These are phyloP conservation scores for Ormyrus rosae DNA, from an alignment of 2,888 invertebrate genomes.

Conservation along the genomic window DNA sequence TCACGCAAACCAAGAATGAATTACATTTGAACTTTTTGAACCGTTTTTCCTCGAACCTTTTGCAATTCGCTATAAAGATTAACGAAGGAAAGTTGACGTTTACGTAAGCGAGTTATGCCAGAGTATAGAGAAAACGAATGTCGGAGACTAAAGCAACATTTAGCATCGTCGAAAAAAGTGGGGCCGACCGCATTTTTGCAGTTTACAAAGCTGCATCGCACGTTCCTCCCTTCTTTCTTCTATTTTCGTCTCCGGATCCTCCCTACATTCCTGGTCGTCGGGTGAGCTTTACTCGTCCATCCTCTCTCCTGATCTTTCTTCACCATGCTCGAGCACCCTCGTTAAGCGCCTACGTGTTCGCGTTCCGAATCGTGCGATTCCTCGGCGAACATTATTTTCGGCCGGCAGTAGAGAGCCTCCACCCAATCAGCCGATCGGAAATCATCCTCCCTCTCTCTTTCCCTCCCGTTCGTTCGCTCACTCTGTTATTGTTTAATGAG, in stretches of 20 bases:
- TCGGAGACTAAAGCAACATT: too few species aligned
- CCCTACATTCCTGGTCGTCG: background rate
- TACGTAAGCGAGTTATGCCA: too few species aligned
- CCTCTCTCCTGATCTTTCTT: constrained; percentile 56
- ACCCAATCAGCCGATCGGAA: constrained; percentile 43
- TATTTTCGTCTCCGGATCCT: background rate
- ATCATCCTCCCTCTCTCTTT: constrained; percentile 31
- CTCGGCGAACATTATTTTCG: constrained; percentile 60
- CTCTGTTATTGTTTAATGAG: constrained; percentile 51
- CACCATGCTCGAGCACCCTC: constrained; percentile 65
- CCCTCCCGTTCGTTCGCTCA: constrained; percentile 7
- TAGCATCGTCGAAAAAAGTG: too few species aligned
- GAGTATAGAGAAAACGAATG: too few species aligned
- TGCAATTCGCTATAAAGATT: too few species aligned
- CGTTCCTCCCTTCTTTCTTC: constrained; percentile 4
- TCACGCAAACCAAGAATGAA: too few species aligned
- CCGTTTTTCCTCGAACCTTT: too few species aligned
- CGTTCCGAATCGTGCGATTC: constrained; percentile 62
- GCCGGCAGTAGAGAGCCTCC: constrained; percentile 48
- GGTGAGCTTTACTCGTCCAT: background rate
- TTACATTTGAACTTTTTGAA: too few species aligned
- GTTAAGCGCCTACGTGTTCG: constrained; percentile 69
- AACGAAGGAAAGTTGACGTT: too few species aligned
- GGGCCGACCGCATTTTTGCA: background rate
- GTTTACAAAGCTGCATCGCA: constrained; percentile 18